These are phyloP conservation scores for Drosophila arawakana DNA, from an alignment of 1,140 invertebrate genomes.

Conservation along the genomic window DNA sequence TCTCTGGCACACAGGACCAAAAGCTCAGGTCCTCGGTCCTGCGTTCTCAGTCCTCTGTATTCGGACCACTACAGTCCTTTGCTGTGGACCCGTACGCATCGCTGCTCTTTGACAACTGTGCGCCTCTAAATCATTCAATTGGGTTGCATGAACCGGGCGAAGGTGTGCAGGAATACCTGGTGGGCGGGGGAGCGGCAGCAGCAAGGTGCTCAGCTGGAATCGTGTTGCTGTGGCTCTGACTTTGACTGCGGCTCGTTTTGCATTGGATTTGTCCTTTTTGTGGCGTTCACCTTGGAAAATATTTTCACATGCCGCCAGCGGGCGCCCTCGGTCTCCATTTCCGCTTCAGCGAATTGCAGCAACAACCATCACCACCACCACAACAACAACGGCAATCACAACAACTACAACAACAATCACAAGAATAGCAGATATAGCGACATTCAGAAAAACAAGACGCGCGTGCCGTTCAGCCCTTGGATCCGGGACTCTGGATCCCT, in stretches of 20 bases:
- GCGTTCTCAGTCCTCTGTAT: neutral
- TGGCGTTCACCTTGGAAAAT: slow-evolving; percentile 80
- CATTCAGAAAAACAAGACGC: slow-evolving; percentile 63
- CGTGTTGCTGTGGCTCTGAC: slow-evolving; percentile 42
- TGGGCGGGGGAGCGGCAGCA: slow-evolving; percentile 16
- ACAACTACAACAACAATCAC: slow-evolving; percentile 6
- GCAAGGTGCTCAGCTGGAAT: slow-evolving; percentile 62
- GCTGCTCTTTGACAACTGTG: slow-evolving; percentile 82
- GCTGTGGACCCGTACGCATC: slow-evolving; percentile 65
- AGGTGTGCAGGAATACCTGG: neutral
- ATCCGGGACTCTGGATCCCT: slow-evolving; percentile 25
- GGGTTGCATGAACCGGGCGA: slow-evolving; percentile 5
- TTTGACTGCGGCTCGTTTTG: slow-evolving; percentile 51
- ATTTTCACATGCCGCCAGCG: slow-evolving; percentile 72
- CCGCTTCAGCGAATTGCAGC: slow-evolving; percentile 65
- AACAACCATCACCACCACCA: slow-evolving; percentile 43
- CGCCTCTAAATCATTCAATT: slow-evolving; percentile 79
- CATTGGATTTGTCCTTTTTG: slow-evolving; percentile 46
- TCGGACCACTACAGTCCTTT: slow-evolving; percentile 7
- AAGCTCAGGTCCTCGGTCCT: slow-evolving; percentile 23
- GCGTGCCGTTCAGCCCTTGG: slow-evolving; percentile 68
- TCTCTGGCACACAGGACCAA: slow-evolving; percentile 23
- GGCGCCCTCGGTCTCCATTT: slow-evolving; percentile 61
- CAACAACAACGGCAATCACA: neutral
- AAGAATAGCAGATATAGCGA: slow-evolving; percentile 13